These are phyloP conservation scores for Leucopsar rothschildi DNA, from an alignment of 2,113 vertebrate genomes.

Conservation along the genomic window DNA sequence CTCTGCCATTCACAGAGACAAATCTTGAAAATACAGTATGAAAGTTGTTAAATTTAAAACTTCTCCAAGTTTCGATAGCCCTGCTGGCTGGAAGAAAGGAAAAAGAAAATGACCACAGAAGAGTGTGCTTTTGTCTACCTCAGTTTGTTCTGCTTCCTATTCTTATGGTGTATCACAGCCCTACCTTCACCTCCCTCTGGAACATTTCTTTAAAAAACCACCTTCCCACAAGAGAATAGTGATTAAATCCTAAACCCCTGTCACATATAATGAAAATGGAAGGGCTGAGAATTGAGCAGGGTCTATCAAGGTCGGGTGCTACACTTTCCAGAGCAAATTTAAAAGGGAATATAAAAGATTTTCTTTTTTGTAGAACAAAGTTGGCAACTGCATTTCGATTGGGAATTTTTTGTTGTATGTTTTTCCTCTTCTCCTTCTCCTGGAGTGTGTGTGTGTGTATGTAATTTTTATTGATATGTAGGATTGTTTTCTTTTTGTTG, in stretches of 20 bases:
- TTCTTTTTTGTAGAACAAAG: neutral
- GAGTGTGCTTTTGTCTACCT: neutral
- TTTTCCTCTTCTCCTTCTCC: neutral
- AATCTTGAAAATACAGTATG: neutral
- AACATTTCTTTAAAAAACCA: neutral
- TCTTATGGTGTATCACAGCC: neutral
- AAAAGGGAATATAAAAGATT: neutral
- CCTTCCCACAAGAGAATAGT: neutral
- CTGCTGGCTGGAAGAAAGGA: neutral
- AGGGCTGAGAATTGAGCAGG: neutral
- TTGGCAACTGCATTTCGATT: neutral
- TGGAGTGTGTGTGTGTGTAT: neutral
- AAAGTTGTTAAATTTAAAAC: neutral
- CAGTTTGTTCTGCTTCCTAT: neutral
- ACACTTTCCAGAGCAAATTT: neutral
- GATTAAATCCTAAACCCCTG: neutral
- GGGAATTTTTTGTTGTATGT: neutral
- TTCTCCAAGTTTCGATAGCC: neutral
- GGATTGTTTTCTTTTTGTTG: neutral
- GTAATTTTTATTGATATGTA: neutral
- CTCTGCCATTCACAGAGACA: neutral
- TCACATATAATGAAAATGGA: neutral
- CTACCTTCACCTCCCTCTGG: neutral
- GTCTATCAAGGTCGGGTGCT: neutral
- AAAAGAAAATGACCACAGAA: neutral